Evolutionary conservation across 2,888 invertebrate genomes (phyloP).

Genomic region (Drosophila bunnanda): DNA sequence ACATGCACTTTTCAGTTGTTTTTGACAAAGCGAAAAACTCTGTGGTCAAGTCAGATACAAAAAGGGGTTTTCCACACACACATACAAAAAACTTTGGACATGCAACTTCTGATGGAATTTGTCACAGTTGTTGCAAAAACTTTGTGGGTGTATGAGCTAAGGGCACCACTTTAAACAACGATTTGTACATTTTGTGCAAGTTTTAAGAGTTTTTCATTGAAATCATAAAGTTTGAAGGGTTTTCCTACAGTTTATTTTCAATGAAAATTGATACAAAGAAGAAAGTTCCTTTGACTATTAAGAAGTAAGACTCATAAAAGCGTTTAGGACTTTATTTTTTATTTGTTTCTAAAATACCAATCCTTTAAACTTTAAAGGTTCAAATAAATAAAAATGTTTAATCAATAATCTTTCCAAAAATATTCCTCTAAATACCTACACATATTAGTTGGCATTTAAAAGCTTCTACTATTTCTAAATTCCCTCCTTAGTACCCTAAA

Average conservation of each 20-base stretch:
- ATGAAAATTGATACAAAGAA: not conserved
- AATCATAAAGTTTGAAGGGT: not conserved
- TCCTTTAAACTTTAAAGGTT: too few species aligned
- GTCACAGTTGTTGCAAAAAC: conserved; percentile 18
- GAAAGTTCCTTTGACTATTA: not conserved
- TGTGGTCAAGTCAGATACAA: conserved; percentile 11
- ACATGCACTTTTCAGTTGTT: conserved; percentile 54
- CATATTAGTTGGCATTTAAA: not conserved
- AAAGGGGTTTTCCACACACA: not conserved
- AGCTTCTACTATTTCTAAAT: not conserved
- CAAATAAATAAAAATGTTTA: too few species aligned
- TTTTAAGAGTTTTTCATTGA: not conserved
- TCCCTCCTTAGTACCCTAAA: not conserved
- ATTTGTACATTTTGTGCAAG: conserved; percentile 7
- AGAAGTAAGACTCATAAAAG: too few species aligned
- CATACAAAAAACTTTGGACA: conserved; percentile 26
- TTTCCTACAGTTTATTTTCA: not conserved
- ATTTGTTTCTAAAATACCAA: too few species aligned
- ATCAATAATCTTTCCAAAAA: not conserved
- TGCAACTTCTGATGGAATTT: conserved; percentile 33
- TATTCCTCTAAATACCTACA: not conserved
- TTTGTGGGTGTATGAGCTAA: conserved; percentile 2
- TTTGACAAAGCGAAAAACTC: conserved; percentile 28
- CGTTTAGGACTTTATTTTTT: too few species aligned
- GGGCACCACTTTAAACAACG: not conserved